Percentiles rank a stretch among this genome's conserved stretches.
These are phyloP conservation scores for Hyles vespertilio DNA, from an alignment of 1,140 invertebrate genomes.

Conservation along the genomic window DNA sequence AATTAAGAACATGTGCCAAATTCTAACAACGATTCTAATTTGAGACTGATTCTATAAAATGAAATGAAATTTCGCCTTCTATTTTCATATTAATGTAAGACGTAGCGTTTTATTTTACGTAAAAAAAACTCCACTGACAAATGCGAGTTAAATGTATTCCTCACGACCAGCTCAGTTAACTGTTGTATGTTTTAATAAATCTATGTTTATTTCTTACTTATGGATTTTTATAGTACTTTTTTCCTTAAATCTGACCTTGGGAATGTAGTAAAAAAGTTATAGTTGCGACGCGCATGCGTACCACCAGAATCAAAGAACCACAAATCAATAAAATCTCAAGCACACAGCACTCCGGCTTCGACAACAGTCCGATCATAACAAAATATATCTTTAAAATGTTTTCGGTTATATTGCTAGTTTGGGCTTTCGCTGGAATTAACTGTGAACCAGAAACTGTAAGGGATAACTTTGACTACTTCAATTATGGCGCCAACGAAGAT, in stretches of 20 bases:
- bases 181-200: constrained; percentile 50
- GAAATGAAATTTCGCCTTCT: constrained; percentile 65
- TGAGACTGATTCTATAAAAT: constrained; percentile 66
- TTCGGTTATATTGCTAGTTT: constrained; percentile 34
- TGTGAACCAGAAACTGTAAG: constrained; percentile 67
- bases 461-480: constrained; percentile 67
- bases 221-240: constrained; percentile 25
- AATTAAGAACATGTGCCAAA: constrained; percentile 33
- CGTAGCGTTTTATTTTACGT: constrained; percentile 33
- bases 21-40: constrained; percentile 50
- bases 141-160: constrained; percentile 14
- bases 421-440: constrained; percentile 37
- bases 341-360: constrained; percentile 29
- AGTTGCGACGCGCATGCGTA: constrained; percentile 54
- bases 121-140: constrained; percentile 6
- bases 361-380: constrained; percentile 42
- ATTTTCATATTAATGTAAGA: constrained; percentile 64
- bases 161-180: constrained; percentile 38
- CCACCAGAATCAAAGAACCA: constrained; percentile 18
- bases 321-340: constrained; percentile 55
- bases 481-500: constrained; percentile 55
- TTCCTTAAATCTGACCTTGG: constrained; percentile 40
- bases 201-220: constrained; percentile 31
- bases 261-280: constrained; percentile 22
- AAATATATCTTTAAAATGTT: constrained; percentile 49